These are phyloP conservation scores for Platycheirus rosarum DNA, from an alignment of 2,888 invertebrate species.

Conservation along the genomic window DNA sequence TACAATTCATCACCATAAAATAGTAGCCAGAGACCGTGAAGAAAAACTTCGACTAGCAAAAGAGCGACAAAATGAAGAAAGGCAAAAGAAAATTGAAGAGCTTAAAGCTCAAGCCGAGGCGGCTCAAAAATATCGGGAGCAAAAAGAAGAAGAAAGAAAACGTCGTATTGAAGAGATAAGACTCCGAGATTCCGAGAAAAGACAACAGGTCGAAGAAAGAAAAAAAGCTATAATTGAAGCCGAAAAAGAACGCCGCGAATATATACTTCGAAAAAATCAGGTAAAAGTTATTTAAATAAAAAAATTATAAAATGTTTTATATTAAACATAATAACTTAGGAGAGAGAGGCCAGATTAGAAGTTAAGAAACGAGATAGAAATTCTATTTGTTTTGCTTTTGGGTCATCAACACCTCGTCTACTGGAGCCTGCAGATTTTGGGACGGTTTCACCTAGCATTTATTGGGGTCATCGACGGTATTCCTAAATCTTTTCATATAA, in stretches of 20 bases:
- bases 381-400: conserved; percentile 92
- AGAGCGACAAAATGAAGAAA: conserved; percentile 94
- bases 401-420: conserved; percentile 94
- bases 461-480: conserved; percentile 92
- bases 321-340: conserved; percentile 79
- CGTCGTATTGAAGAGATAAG: conserved; percentile 92
- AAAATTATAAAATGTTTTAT: not conserved
- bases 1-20: not conserved
- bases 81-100: conserved; percentile 94
- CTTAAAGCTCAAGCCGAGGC: conserved; percentile 94
- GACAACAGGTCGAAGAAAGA: conserved; percentile 91
- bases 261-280: conserved; percentile 92
- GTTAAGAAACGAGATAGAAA: conserved; percentile 90
- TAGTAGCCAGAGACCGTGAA: conserved; percentile 84
- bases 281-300: conserved; percentile 75
- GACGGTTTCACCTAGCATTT: conserved; percentile 83
- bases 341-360: conserved; percentile 91
- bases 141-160: conserved; percentile 92
- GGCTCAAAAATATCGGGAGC: conserved; percentile 94
- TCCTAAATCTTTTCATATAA: conserved; percentile 26
- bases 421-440: conserved; percentile 91
- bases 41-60: conserved; percentile 89
- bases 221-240: conserved; percentile 95
- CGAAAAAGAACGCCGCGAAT: conserved; percentile 92
- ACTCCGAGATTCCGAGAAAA: conserved; percentile 88